phyloP scores from a whole-genome alignment of 1,140 invertebrate genomes.

The Panagrolaimus sp. region DNA sequence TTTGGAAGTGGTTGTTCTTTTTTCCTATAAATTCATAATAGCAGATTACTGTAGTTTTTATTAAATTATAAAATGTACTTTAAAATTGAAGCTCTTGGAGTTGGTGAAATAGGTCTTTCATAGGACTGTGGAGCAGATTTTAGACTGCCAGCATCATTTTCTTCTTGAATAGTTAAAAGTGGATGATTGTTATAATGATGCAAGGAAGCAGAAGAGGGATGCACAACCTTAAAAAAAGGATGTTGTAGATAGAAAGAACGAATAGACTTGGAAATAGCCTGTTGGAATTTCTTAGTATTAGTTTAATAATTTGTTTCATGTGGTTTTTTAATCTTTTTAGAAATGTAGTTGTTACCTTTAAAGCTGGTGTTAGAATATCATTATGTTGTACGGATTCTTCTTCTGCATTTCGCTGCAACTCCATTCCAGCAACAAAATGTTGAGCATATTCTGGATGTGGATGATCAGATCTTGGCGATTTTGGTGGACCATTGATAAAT shows the following conservation, averaged over 20 bases:
- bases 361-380: slow-evolving; percentile 35
- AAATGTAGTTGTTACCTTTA: slow-evolving; percentile 27
- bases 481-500: not conserved
- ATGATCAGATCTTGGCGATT: not conserved
- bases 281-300: too few relatives aligned
- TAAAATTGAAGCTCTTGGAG: not conserved
- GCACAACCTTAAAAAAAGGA: slow-evolving; percentile 30
- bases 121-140: slow-evolving; percentile 14
- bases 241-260: too few relatives aligned
- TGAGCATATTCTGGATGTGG: not conserved
- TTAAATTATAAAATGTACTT: not conserved
- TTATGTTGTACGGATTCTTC: slow-evolving; percentile 17
- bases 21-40: not conserved
- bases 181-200: slow-evolving; percentile 36
- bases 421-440: slow-evolving; percentile 8
- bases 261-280: too few relatives aligned
- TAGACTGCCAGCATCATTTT: slow-evolving; percentile 15
- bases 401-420: not conserved
- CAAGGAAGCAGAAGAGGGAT: slow-evolving; percentile 37
- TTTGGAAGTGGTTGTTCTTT: slow-evolving; percentile 2
- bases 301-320: too few relatives aligned
- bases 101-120: slow-evolving; percentile 16
- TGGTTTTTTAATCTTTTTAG: too few relatives aligned
- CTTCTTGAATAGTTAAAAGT: slow-evolving; percentile 36
- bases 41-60: not conserved